Evolutionary conservation across 64 coral and sea anemone species (phyloP), one percentile per base, ranked within the genome.

Genomic region (Stichodactyla helianthus): DNA sequence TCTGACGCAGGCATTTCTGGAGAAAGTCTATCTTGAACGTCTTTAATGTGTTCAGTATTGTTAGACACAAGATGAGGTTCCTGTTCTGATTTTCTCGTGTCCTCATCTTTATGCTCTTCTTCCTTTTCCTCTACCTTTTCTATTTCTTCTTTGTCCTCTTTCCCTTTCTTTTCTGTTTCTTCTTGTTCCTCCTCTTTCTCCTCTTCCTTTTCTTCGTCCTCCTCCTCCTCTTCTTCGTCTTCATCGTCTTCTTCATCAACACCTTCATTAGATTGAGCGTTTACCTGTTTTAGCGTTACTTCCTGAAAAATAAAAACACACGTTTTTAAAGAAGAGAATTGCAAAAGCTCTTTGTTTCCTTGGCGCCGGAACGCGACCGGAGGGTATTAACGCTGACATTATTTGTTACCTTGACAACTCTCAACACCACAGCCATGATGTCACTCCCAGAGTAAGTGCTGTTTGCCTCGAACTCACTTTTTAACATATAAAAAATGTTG

Each of bases 331-430:
- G 20, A n/a, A 22, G 22, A 71, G 23, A 71, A 71, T 23, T 71
- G 65, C 65, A 71, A 71, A 28, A 25, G 65, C 2, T 3, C 1
- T 44, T 44, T 44, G 1, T 44, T 44, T 44, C 1, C 35, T 3
- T 44, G 1, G 35, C 35, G 35, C 35, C 35, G 23, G 65, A 71
- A 71, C 27, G 65, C 8, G 20, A 71, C 19, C 23, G 65, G 65
- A 10, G 65, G 3, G 65, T 8, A 6, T 6, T 23, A 25, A n/a
- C n/a, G 10, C 65, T 5, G 23, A 22, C 65, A 11, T 59, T 1
- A 59, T 16, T 79, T 4, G 31, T 81, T 81, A 99, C 97, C 91
- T 99, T 99, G 57, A 99, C 95, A 59, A 89, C 91, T 71, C 89
- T 88, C 5, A 99, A 82, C 51, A 99, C 67, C 18, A 90, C 93